A percentile compares a stretch with the other conserved stretches of the same genome.
Evolutionary conservation across 2,888 invertebrate species (phyloP).

Genomic region (Taenaris catops): DNA sequence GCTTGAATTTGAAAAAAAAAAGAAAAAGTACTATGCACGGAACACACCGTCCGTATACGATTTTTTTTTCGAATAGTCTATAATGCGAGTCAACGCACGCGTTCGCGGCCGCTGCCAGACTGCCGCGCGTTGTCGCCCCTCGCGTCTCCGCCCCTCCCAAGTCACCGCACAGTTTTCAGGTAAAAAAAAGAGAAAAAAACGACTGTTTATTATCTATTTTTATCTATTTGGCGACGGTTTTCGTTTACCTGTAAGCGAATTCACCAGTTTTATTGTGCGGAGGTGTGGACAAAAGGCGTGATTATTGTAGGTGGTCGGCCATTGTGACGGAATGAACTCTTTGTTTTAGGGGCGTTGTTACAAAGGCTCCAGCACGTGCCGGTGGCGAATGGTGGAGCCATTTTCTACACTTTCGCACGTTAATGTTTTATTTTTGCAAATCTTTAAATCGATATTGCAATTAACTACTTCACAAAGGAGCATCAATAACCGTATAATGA

Average conservation of each 20-base stretch:
- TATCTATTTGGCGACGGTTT: conserved; percentile 42
- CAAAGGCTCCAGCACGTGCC: conserved; percentile 20
- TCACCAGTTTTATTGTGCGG: conserved; percentile 29
- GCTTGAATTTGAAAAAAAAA: conserved; percentile 12
- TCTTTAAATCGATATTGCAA: too few relatives aligned
- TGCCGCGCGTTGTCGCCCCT: conserved; percentile 58
- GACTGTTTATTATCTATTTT: conserved; percentile 33
- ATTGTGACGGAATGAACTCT: conserved; percentile 22
- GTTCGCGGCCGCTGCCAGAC: conserved; percentile 50
- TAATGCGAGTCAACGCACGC: conserved; percentile 36
- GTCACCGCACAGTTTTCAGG: conserved; percentile 47
- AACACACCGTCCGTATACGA: conserved; percentile 20
- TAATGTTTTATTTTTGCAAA: conserved; percentile 1
- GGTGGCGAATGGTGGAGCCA: conserved; percentile 7
- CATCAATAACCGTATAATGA: too few relatives aligned
- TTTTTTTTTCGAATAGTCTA: conserved; percentile 28
- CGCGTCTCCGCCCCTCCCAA: conserved; percentile 48
- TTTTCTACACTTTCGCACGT: conserved; percentile 9
- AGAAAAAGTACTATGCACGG: conserved; percentile 24
- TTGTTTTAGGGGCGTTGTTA: conserved; percentile 34
- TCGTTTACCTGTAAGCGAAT: conserved; percentile 29
- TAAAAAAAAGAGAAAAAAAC: conserved; percentile 49
- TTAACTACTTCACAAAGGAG: too few relatives aligned
- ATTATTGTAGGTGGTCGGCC: conserved; percentile 32
- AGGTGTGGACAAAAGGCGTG: conserved; percentile 28